These are phyloP conservation scores for Hippopotamyrus pictus DNA, from an alignment of 2,797 vertebrate species.

Conservation along the genomic window DNA sequence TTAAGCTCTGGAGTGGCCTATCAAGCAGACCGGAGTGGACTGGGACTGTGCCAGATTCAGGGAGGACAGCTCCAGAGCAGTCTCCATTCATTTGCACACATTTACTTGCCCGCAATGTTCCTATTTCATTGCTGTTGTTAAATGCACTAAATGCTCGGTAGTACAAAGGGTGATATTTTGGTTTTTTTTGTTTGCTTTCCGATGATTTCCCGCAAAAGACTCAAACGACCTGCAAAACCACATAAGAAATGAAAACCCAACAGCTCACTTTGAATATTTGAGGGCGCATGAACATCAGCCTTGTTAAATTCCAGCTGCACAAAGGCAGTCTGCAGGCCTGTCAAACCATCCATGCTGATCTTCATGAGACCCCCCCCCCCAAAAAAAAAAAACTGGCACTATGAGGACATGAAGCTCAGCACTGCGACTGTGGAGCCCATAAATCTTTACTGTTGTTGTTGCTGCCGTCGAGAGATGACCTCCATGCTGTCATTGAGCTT, in stretches of 20 bases:
- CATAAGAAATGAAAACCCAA: neutral
- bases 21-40: neutral
- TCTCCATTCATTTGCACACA: neutral
- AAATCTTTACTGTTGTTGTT: neutral
- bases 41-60: neutral
- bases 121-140: neutral
- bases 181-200: neutral
- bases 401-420: neutral
- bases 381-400: neutral
- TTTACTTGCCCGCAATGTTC: neutral
- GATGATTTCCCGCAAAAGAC: neutral
- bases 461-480: neutral
- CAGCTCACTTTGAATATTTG: neutral
- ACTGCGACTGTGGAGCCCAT: neutral
- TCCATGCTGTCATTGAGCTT: slow-evolving; percentile 9
- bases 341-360: neutral
- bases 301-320: neutral
- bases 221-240: neutral
- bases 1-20: slow-evolving; percentile 57
- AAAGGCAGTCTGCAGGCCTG: neutral
- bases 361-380: neutral
- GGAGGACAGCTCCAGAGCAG: neutral
- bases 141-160: neutral
- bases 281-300: neutral
- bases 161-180: neutral